Percentiles rank a stretch among this genome's conserved stretches.
These are phyloP conservation scores for Lepetodrilus schrolli DNA, from an alignment of 2,888 invertebrate genomes.

Conservation along the genomic window DNA sequence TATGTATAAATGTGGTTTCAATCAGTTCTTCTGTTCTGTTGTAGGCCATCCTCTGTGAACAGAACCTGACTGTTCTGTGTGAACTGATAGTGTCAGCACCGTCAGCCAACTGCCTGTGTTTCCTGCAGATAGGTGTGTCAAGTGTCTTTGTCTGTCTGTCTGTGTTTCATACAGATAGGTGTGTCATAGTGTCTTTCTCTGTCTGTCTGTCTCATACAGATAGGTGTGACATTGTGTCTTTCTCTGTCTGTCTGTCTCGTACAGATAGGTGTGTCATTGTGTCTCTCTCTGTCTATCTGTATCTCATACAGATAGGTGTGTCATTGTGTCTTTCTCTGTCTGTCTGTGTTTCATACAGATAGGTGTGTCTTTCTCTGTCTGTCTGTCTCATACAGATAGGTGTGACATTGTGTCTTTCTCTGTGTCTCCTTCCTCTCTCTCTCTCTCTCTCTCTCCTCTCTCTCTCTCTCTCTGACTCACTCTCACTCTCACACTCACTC, in stretches of 20 bases:
- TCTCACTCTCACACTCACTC: not conserved
- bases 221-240: not conserved
- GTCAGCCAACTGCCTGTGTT: conserved; percentile 15
- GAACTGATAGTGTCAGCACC: conserved; percentile 23
- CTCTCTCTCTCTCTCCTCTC: not conserved
- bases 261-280: not conserved
- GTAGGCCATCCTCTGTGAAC: conserved; percentile 32
- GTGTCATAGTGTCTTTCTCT: not conserved
- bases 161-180: not conserved
- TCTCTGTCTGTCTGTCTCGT: conserved; percentile 38
- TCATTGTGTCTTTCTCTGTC: not conserved
- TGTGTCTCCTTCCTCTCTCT: not conserved
- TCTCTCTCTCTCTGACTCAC: not conserved
- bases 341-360: not conserved
- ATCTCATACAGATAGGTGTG: not conserved
- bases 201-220: conserved; percentile 16
- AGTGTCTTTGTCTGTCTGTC: not conserved
- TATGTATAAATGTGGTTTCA: no score
- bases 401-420: not conserved
- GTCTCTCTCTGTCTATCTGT: not conserved
- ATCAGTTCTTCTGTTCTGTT: not conserved
- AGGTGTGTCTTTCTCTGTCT: not conserved
- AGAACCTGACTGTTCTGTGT: conserved; percentile 35
- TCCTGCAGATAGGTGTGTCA: conserved; percentile 37
- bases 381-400: not conserved